These are phyloP conservation scores for Latheticus oryzae DNA, from an alignment of 2,888 invertebrate genomes.

Conservation along the genomic window DNA sequence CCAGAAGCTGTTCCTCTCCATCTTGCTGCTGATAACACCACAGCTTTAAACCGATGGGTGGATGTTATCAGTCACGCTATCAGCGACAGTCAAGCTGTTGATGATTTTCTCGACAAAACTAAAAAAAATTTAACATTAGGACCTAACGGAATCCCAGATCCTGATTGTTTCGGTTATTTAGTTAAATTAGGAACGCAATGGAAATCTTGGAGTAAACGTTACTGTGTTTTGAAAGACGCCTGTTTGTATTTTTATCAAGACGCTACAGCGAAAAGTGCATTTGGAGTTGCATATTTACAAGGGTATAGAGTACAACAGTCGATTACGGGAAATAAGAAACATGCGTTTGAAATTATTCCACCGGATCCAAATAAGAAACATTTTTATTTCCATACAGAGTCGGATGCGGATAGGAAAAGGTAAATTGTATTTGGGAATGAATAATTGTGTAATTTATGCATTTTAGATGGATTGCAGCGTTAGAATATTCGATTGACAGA, in stretches of 20 bases:
- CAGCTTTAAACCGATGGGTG: constrained; percentile 69
- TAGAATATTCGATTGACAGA: constrained; percentile 94
- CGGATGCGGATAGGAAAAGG: constrained; percentile 96
- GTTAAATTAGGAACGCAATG: constrained; percentile 87
- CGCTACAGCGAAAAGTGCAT: constrained; percentile 86
- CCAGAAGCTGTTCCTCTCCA: constrained; percentile 78
- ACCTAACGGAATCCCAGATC: constrained; percentile 81
- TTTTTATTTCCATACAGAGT: constrained; percentile 93
- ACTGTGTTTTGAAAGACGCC: constrained; percentile 95
- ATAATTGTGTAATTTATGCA: constrained; percentile 28
- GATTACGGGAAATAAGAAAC: constrained; percentile 87
- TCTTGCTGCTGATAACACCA: constrained; percentile 83
- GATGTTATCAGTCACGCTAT: constrained; percentile 83
- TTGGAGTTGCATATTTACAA: constrained; percentile 89
- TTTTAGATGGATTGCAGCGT: constrained; percentile 89
- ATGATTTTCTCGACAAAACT: constrained; percentile 80
- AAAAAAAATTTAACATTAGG: constrained; percentile 84
- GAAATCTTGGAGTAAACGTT: constrained; percentile 91
- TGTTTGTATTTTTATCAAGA: constrained; percentile 94
- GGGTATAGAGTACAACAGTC: constrained; percentile 92
- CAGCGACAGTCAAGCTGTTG: constrained; percentile 67
- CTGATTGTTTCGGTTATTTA: constrained; percentile 94
- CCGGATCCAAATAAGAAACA: constrained; percentile 88
- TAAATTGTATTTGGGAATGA: constrained; percentile 59
- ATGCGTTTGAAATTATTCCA: constrained; percentile 91